phyloP scores from a whole-genome alignment of 2,113 vertebrate genomes.

The Engystomops pustulosus region DNA sequence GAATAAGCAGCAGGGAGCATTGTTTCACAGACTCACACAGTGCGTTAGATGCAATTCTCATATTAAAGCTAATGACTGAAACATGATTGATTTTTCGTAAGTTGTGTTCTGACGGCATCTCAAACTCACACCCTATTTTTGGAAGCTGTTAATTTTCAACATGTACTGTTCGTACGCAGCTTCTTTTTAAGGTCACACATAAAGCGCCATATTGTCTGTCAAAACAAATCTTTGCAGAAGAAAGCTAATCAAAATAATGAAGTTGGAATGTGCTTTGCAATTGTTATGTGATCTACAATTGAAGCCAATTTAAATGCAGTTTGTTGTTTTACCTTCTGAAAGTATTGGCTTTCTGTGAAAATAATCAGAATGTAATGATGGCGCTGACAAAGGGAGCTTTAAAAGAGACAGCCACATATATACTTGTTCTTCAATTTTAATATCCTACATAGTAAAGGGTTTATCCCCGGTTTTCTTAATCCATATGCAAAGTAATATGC shows the following conservation, averaged over 20 bases:
- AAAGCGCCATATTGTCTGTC: constrained; percentile 16
- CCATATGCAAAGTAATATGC: neutral
- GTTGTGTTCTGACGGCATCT: constrained; percentile 32
- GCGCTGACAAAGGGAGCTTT: neutral
- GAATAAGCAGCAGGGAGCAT: constrained; percentile 41
- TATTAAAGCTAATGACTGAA: constrained; percentile 51
- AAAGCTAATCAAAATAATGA: constrained; percentile 27
- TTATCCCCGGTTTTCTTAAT: neutral
- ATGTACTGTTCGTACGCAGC: neutral
- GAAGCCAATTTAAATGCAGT: constrained; percentile 19
- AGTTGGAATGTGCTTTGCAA: neutral
- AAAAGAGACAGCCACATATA: neutral
- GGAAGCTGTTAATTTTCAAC: constrained; percentile 33
- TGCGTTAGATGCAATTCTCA: neutral
- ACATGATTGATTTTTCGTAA: constrained; percentile 45
- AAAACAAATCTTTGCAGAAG: constrained; percentile 4
- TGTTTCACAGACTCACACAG: constrained; percentile 18
- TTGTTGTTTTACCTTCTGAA: neutral
- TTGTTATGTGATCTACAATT: constrained; percentile 8
- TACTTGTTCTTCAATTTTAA: neutral
- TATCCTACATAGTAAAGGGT: neutral
- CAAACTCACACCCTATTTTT: constrained; percentile 41
- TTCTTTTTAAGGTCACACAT: constrained; percentile 36
- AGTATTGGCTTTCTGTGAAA: neutral
- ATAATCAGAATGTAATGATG: neutral